A percentile compares a stretch with the other conserved stretches of the same genome.
Evolutionary conservation across 2,113 vertebrate species (phyloP).

Genomic region (Megaceryle maxima): DNA sequence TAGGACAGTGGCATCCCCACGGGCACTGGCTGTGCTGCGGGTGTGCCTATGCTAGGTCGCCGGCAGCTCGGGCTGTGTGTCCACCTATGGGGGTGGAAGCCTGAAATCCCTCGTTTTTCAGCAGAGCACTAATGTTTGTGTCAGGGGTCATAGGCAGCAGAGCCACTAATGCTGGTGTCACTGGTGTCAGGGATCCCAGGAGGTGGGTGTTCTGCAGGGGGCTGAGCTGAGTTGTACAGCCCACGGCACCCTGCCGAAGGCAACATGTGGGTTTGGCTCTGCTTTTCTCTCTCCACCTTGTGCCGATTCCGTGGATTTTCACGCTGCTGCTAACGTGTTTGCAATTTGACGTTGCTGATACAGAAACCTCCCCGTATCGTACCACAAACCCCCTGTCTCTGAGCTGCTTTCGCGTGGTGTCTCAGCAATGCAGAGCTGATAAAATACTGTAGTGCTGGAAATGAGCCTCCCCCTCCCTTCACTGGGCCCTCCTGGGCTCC

Average conservation of each 20-base stretch:
- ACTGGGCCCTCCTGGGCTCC: background rate
- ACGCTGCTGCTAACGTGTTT: background rate
- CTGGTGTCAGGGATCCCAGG: background rate
- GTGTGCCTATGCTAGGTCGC: rapidly evolving
- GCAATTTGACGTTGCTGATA: background rate
- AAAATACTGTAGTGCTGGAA: background rate
- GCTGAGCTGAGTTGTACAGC: background rate
- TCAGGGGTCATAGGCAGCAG: no score
- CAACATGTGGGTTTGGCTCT: conserved; percentile 43
- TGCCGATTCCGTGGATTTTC: background rate
- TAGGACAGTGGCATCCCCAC: background rate
- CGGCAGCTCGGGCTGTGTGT: background rate
- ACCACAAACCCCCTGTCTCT: background rate
- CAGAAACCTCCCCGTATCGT: background rate
- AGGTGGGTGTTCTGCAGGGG: rapidly evolving
- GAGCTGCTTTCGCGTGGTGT: background rate
- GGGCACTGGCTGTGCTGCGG: background rate
- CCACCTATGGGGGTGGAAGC: background rate
- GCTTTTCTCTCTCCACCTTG: conserved; percentile 73
- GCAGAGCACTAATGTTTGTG: no score
- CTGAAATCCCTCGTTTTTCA: background rate
- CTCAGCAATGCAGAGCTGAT: background rate
- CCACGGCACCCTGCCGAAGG: conserved; percentile 63
- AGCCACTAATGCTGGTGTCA: no score
- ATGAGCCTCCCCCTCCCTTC: background rate